Evolutionary conservation across 2,888 invertebrate species (phyloP).

Genomic region (Ennomos quercinarius): DNA sequence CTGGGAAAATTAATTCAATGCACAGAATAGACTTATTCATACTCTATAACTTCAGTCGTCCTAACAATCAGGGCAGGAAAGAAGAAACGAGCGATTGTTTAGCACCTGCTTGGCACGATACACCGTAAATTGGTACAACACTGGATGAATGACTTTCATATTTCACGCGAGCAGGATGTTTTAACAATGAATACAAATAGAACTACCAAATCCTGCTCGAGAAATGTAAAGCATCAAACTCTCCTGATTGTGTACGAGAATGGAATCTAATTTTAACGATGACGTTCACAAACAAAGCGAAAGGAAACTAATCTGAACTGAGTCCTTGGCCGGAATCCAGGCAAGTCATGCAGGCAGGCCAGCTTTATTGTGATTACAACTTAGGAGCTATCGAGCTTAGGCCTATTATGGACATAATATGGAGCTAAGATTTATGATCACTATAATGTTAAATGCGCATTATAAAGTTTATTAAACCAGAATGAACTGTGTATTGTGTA

Average conservation of each 20-base stretch:
- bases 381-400: slow-evolving; percentile 13
- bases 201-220: slow-evolving; percentile 8
- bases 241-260: slow-evolving; percentile 19
- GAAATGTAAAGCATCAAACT: slow-evolving; percentile 23
- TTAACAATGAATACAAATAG: background rate
- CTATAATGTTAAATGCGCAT: slow-evolving; percentile 5
- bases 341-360: slow-evolving; percentile 53
- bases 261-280: slow-evolving; percentile 35
- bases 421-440: slow-evolving; percentile 31
- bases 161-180: background rate
- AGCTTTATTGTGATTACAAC: slow-evolving; percentile 36
- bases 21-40: too few species aligned
- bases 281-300: slow-evolving; percentile 62
- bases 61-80: too few species aligned
- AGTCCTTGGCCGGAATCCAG: slow-evolving; percentile 77
- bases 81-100: too few species aligned
- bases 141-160: too few species aligned
- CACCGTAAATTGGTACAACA: too few species aligned
- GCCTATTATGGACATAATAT: slow-evolving; percentile 23
- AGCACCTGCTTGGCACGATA: too few species aligned
- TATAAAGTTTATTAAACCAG: slow-evolving; percentile 7
- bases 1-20: too few species aligned
- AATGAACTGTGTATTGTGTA: background rate
- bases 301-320: slow-evolving; percentile 57
- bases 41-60: too few species aligned